Evolutionary conservation across 2,113 vertebrate species (phyloP).

Genomic region (Cyanistes caeruleus): DNA sequence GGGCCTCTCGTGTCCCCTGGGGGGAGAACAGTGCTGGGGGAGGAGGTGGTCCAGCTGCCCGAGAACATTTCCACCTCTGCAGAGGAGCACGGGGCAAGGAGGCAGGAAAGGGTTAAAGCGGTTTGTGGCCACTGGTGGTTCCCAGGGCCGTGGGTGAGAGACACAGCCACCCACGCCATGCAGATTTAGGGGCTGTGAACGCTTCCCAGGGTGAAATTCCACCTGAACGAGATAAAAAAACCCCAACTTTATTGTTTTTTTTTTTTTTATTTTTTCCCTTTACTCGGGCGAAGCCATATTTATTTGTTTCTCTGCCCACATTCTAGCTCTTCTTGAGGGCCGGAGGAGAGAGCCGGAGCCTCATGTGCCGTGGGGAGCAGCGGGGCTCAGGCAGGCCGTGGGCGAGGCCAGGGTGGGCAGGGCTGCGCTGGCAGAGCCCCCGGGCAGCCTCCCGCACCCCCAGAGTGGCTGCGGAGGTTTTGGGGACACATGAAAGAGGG

Average conservation of each 20-base stretch:
- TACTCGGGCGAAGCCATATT: background rate
- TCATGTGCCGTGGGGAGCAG: background rate
- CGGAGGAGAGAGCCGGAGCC: background rate
- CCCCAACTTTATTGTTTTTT: accelerated
- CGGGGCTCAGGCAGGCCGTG: background rate
- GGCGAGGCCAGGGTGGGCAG: background rate
- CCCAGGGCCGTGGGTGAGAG: background rate
- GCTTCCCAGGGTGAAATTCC: background rate
- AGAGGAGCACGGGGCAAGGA: background rate
- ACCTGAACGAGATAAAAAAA: background rate
- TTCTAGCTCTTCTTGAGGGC: background rate
- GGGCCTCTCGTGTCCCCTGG: background rate
- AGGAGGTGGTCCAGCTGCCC: background rate
- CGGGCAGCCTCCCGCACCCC: background rate
- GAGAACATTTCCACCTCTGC: background rate
- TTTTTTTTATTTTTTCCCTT: no score
- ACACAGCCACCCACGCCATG: background rate
- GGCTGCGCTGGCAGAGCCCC: accelerated
- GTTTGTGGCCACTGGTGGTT: background rate
- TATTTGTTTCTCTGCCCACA: background rate
- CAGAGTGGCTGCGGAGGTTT: background rate
- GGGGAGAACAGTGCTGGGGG: no score
- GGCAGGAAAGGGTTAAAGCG: background rate
- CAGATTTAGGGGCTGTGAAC: background rate
- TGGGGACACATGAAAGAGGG: background rate